Conservation (phyloP, 2,797 vertebrate genomes). For the Mycteria americana region DNA sequence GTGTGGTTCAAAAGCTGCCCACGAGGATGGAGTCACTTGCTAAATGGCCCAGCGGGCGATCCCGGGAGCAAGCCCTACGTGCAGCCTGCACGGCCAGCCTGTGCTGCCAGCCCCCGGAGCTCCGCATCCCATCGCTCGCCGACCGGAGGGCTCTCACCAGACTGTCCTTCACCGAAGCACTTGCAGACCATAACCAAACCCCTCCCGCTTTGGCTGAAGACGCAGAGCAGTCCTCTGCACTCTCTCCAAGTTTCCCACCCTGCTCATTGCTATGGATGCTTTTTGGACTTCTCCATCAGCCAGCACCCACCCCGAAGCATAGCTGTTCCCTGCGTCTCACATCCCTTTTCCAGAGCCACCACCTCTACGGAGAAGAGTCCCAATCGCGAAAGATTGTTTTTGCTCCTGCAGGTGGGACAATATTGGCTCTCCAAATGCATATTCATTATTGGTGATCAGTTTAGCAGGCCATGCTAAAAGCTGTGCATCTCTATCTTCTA, state of each 20-base stretch:
- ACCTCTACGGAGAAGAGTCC: background rate
- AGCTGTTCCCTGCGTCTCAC: background rate
- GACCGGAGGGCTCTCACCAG: background rate
- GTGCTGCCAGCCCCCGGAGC: background rate
- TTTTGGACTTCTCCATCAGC: background rate
- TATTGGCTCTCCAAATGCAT: background rate
- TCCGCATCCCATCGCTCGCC: accelerated
- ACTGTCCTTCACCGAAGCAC: background rate
- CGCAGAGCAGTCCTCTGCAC: accelerated
- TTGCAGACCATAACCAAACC: background rate
- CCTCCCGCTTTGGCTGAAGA: background rate
- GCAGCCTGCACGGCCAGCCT: background rate
- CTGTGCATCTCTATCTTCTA: background rate
- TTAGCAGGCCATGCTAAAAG: background rate
- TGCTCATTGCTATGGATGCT: background rate
- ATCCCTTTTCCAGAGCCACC: background rate
- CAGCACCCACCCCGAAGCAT: background rate
- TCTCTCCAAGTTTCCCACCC: background rate
- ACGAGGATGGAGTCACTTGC: background rate
- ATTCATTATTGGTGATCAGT: accelerated
- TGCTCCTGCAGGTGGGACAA: background rate
- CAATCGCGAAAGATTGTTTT: background rate
- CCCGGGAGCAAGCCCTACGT: background rate
- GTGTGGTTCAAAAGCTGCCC: background rate
- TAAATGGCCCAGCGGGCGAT: accelerated